Conservation (phyloP, 23 tunicate genomes). For the Ascidia mentula region DNA sequence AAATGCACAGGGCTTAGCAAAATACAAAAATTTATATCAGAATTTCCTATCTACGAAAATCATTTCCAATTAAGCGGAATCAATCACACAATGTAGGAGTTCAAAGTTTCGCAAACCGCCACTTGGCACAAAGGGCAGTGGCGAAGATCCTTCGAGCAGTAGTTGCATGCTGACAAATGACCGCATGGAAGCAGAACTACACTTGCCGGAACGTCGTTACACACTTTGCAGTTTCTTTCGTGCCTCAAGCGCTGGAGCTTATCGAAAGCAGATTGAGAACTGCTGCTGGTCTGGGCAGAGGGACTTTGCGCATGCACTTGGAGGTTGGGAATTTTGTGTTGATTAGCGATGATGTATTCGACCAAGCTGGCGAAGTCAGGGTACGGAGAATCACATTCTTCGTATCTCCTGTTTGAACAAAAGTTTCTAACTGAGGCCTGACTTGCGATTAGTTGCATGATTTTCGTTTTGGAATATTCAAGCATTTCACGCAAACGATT, state of each 20-base stretch:
- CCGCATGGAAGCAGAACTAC: slow-evolving; percentile 76
- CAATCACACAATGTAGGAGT: neutral
- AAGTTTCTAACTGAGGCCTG: neutral
- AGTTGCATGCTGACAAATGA: slow-evolving; percentile 46
- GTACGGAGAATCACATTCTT: neutral
- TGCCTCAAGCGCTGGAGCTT: slow-evolving; percentile 27
- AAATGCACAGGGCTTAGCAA: too few relatives aligned
- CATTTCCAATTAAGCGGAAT: too few relatives aligned
- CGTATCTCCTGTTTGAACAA: neutral
- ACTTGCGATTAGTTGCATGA: too few relatives aligned
- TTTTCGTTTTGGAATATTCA: too few relatives aligned
- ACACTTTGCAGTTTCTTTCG: slow-evolving; percentile 31
- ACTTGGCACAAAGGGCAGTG: neutral
- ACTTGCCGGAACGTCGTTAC: slow-evolving; percentile 24
- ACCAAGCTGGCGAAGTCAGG: neutral
- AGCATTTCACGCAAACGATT: neutral
- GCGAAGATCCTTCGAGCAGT: slow-evolving; percentile 1
- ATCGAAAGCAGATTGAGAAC: neutral
- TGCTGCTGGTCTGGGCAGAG: neutral
- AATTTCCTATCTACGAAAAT: too few relatives aligned
- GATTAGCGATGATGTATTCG: neutral
- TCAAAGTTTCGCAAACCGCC: neutral
- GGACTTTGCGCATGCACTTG: neutral
- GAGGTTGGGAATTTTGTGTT: neutral
- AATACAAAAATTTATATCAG: too few relatives aligned